phyloP scores from a whole-genome alignment of 2,113 vertebrate genomes.

The Otocyon megalotis region DNA sequence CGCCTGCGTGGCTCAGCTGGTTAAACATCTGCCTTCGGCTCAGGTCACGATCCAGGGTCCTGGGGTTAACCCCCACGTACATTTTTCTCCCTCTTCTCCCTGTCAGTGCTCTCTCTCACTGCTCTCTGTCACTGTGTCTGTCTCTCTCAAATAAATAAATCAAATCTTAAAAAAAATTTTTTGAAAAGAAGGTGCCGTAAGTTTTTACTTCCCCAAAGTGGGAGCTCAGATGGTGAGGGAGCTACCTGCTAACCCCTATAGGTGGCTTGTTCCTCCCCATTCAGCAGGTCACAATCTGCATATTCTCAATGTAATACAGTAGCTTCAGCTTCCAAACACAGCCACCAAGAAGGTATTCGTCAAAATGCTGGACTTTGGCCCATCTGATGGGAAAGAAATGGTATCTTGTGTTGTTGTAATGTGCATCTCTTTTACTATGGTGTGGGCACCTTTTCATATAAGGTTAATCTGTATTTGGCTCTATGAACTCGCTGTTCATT shows the following conservation, averaged over 20 bases:
- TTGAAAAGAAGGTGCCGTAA: no score
- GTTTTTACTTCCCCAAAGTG: neutral
- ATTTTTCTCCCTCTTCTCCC: no score
- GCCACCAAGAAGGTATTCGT: neutral
- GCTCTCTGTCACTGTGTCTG: no score
- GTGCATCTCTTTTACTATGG: neutral
- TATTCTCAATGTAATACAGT: neutral
- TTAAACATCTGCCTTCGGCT: no score
- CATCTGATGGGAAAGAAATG: neutral
- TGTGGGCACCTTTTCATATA: neutral
- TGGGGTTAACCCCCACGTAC: no score
- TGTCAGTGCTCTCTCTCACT: no score
- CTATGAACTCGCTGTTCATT: neutral
- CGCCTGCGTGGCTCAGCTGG: no score
- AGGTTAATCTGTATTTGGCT: neutral
- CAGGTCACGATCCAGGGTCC: no score
- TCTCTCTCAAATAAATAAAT: no score
- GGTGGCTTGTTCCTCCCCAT: neutral
- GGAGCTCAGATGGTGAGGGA: neutral
- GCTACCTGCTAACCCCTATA: neutral
- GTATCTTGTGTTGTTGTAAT: neutral
- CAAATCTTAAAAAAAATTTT: no score
- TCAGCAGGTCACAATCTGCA: neutral
- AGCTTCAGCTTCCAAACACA: neutral
- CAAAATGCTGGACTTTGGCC: conserved; percentile 25